Base-by-base conservation (phyloP, 2,797 vertebrate species). In the Morus bassanus region DNA sequence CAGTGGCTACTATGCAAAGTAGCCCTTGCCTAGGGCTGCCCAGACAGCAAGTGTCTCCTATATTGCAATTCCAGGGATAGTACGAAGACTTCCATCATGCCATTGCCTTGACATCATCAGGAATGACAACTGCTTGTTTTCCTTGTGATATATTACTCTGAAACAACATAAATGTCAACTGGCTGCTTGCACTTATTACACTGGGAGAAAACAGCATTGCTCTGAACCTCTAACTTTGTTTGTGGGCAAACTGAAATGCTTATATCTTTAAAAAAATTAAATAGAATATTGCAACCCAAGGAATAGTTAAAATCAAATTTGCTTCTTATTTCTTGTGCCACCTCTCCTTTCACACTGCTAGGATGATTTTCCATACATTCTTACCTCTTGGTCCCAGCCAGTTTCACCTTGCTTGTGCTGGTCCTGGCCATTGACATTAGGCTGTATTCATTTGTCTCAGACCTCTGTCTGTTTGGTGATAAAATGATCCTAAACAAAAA, bases 101-200 rank as follows among this genome's bases (percentile, higher is more conserved):
- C 93, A 89, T 91, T 84, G 89, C 51, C 80, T 93, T 97, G 91
- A 95, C 63, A 93, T 96, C 95, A 96, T 50, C 79, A 85, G 61
- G 72, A 97, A 82, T 6, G 37, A 64, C 84, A 95, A 94, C 80
- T 65, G 70, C 88, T 96, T 54, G 33, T 96, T 94, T 96, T 96
- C 54, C 65, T 76, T 91, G 75, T 94, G 85, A 94, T 93, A 78
- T 78, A 94, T 92, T 85, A 69, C 60, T 69, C 57, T 0, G 7
- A 88, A 77, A 63, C 64, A 67, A 51, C 83, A 30, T 73, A 93
- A 96, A 91, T 94, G 87, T 97, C 96, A 96, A 37, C 54, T 77
- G 79, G 48, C 81, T 96, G 91, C 53, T 72, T 73, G 93, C 35
- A 70, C 31, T 14, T 46, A 61, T 50, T 51, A 69, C 73, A 24